phyloP scores from a whole-genome alignment of 64 coral and sea anemone species.

The Porites lutea region DNA sequence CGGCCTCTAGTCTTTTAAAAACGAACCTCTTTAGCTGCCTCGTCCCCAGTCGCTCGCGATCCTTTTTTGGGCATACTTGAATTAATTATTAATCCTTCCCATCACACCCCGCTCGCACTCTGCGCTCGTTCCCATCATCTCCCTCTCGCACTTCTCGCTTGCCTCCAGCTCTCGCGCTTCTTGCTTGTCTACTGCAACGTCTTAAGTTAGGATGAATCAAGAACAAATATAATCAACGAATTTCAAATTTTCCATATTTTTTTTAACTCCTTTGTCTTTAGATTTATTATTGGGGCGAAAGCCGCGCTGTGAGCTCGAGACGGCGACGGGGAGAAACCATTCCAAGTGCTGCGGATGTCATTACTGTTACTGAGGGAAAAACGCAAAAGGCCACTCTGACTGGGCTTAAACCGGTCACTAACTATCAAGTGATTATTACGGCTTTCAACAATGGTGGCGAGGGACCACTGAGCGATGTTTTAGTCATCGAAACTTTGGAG shows the following conservation, averaged over 20 bases:
- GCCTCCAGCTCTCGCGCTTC: no score
- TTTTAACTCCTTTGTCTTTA: not conserved
- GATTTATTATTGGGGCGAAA: conserved; percentile 73
- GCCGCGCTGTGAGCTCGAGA: not conserved
- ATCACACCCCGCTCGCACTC: no score
- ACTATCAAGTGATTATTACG: conserved; percentile 24
- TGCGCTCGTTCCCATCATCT: no score
- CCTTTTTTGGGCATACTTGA: no score
- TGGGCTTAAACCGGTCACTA: conserved; percentile 26
- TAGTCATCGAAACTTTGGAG: conserved; percentile 59
- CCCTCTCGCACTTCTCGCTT: no score
- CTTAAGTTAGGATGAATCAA: no score
- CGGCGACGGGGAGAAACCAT: conserved; percentile 62
- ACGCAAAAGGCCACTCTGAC: conserved; percentile 7
- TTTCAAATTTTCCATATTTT: not conserved
- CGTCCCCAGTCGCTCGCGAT: no score
- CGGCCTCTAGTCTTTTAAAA: no score
- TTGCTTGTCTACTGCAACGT: no score
- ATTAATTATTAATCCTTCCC: no score
- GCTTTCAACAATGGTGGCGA: conserved; percentile 27
- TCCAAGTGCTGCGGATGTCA: conserved; percentile 35
- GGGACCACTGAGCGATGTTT: not conserved
- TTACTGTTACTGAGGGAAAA: not conserved
- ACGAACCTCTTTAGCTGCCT: no score
- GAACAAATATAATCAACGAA: no score